phyloP scores from a whole-genome alignment of 2,797 vertebrate genomes.

The Poecilia gillii region DNA sequence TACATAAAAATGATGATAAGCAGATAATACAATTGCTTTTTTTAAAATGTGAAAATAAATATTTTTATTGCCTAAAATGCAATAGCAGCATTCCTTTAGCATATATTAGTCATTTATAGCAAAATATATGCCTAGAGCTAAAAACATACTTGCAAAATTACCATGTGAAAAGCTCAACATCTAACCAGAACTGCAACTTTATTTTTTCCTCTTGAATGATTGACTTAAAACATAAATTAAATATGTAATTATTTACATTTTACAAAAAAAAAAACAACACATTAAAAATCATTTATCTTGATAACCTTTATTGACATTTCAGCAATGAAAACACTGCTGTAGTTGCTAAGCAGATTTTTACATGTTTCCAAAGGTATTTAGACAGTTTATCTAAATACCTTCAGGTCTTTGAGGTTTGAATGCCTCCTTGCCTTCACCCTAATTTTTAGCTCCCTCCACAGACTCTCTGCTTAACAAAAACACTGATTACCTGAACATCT shows the following conservation, averaged over 20 bases:
- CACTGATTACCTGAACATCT: neutral
- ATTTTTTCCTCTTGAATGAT: neutral
- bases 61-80: too few relatives aligned
- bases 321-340: neutral
- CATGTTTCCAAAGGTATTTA: neutral
- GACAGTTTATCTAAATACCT: neutral
- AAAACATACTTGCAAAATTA: too few relatives aligned
- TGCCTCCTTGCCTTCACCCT: neutral
- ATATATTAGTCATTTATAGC: too few relatives aligned
- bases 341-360: neutral
- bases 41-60: too few relatives aligned
- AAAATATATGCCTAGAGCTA: too few relatives aligned
- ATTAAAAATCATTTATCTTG: neutral
- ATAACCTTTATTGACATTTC: neutral
- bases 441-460: neutral
- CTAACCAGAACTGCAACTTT: neutral
- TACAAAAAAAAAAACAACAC: neutral
- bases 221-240: neutral
- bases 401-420: neutral
- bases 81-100: too few relatives aligned
- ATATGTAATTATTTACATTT: neutral
- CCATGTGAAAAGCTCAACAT: too few relatives aligned
- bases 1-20: too few relatives aligned
- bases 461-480: neutral
- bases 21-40: too few relatives aligned